phyloP scores from a whole-genome alignment of 2,113 vertebrate species.

The Hippocampus abdominalis region DNA sequence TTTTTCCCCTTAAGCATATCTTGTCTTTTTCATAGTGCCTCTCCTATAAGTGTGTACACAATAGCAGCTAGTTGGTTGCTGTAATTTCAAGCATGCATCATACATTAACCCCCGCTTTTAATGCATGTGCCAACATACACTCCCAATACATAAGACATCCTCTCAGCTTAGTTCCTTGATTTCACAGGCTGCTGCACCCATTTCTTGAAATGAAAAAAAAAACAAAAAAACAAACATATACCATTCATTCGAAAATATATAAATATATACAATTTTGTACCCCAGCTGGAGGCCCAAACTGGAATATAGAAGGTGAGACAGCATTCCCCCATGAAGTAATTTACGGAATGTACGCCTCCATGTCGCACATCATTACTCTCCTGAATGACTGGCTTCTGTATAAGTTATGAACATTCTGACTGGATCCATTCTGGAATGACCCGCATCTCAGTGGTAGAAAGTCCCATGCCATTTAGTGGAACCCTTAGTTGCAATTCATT shows the following conservation, averaged over 20 bases:
- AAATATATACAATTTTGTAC: conserved; percentile 69
- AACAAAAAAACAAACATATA: neutral
- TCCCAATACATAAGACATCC: conserved; percentile 29
- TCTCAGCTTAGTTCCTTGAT: conserved; percentile 35
- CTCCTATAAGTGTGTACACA: conserved; percentile 32
- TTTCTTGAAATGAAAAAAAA: conserved; percentile 25
- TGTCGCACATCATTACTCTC: conserved; percentile 66
- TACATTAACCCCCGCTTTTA: conserved; percentile 43
- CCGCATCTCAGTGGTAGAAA: conserved; percentile 44
- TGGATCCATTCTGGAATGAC: conserved; percentile 64
- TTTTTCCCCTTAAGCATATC: conserved; percentile 26
- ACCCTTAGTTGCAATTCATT: conserved; percentile 53
- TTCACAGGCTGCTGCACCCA: conserved; percentile 46
- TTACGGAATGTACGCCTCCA: conserved; percentile 66
- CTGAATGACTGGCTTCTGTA: conserved; percentile 61
- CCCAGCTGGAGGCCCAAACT: conserved; percentile 79
- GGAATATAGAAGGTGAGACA: conserved; percentile 81
- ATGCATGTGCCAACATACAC: conserved; percentile 60
- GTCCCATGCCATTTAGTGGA: conserved; percentile 54
- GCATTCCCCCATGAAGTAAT: conserved; percentile 65
- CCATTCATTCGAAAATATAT: conserved; percentile 25
- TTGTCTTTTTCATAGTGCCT: conserved; percentile 32
- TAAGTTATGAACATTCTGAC: conserved; percentile 52
- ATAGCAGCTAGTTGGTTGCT: conserved; percentile 26
- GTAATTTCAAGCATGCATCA: conserved; percentile 53